These are phyloP conservation scores for Sphyrna mokarran DNA, from an alignment of 2,113 vertebrate species.

Conservation along the genomic window DNA sequence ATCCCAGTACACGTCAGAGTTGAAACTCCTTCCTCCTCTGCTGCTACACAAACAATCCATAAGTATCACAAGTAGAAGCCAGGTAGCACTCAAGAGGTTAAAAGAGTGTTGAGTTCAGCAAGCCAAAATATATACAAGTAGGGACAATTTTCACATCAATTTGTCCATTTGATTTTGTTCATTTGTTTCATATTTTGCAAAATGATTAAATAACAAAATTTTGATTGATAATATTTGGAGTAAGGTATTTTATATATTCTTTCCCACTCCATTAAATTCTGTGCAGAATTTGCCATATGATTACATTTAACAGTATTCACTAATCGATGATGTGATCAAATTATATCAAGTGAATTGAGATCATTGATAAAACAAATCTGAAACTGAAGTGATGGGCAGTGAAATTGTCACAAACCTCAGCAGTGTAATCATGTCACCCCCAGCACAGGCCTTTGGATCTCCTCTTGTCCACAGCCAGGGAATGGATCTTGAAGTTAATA, in stretches of 20 bases:
- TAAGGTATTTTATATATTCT: background rate
- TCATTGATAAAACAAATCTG: background rate
- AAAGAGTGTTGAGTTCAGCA: background rate
- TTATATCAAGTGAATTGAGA: background rate
- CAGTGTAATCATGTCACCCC: background rate
- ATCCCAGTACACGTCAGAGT: background rate
- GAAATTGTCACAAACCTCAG: conserved; percentile 4
- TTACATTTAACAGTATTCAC: background rate
- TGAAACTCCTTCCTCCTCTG: background rate
- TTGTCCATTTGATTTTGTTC: background rate
- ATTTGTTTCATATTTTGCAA: background rate
- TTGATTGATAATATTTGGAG: background rate
- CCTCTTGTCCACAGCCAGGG: background rate
- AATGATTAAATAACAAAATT: background rate
- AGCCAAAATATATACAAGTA: background rate
- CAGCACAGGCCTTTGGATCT: background rate
- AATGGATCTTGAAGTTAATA: background rate
- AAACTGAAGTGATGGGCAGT: background rate
- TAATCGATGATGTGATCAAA: background rate
- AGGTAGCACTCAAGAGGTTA: background rate
- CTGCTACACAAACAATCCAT: background rate
- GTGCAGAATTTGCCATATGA: background rate
- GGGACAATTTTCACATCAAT: background rate
- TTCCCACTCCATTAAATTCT: background rate
- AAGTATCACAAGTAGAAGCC: background rate